Percentiles rank a stretch among this genome's conserved stretches.
These are phyloP conservation scores for Phymorhynchus buccinoides DNA, from an alignment of 1,140 invertebrate genomes.

Conservation along the genomic window DNA sequence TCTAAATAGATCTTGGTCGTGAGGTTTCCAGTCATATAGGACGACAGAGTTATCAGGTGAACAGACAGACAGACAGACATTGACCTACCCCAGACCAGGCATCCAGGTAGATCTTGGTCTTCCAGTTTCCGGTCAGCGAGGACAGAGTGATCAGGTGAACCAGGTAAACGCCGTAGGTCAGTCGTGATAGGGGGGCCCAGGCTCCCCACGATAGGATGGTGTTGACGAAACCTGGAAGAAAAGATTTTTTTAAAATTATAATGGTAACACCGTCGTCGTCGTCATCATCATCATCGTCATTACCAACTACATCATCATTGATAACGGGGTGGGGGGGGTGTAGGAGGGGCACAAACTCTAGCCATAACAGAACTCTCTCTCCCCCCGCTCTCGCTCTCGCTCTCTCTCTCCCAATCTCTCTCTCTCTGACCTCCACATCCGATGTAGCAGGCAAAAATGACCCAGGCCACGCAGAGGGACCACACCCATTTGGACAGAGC, in stretches of 20 bases:
- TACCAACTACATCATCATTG: not conserved
- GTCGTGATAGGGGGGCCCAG: conserved; percentile 80
- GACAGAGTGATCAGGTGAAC: conserved; percentile 29
- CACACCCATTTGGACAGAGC: conserved; percentile 61
- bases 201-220: conserved; percentile 84
- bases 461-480: conserved; percentile 71
- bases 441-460: conserved; percentile 72
- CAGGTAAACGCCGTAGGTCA: conserved; percentile 40
- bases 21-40: too few species aligned
- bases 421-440: conserved; percentile 56
- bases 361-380: too few species aligned
- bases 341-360: too few species aligned
- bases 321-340: too few species aligned
- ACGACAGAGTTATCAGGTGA: not conserved
- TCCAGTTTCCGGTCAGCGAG: conserved; percentile 26
- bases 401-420: too few species aligned
- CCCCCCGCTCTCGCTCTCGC: not conserved
- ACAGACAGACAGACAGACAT: not conserved
- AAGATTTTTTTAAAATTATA: too few species aligned
- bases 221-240: conserved; percentile 79
- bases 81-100: conserved; percentile 27
- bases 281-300: not conserved
- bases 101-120: conserved; percentile 20
- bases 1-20: too few species aligned
- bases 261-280: not conserved